Conservation (phyloP, 2,113 vertebrate species). For the Telmatochromis brachygnathus region DNA sequence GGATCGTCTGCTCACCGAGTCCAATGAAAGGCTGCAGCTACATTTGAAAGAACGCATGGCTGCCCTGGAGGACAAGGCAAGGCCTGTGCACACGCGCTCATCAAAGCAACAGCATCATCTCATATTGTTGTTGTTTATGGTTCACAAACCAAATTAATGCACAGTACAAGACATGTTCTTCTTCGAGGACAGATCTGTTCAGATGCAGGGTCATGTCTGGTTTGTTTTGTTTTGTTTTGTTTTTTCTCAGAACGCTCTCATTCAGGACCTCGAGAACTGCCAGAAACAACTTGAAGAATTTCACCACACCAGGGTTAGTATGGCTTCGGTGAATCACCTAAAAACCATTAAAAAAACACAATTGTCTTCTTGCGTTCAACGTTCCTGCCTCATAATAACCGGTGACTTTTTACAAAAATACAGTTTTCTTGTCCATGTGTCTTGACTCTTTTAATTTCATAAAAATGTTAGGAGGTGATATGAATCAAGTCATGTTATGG, state of each 20-base stretch:
- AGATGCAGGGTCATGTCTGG: not conserved
- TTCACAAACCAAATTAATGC: not conserved
- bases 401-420: not conserved
- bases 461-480: not conserved
- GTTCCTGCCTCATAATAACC: not conserved
- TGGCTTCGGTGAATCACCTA: not conserved
- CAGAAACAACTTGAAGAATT: conserved; percentile 92
- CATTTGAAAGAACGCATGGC: conserved; percentile 96
- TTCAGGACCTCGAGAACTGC: conserved; percentile 90
- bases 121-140: not conserved
- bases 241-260: conserved; percentile 80
- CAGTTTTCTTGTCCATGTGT: not conserved
- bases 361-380: not conserved
- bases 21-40: conserved; percentile 91
- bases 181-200: not conserved
- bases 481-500: not conserved
- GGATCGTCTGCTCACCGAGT: conserved; percentile 91
- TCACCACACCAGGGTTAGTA: conserved; percentile 84
- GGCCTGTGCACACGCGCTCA: not conserved
- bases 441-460: not conserved
- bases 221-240: not conserved
- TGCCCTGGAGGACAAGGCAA: conserved; percentile 87
- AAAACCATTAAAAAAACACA: not conserved
- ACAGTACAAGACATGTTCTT: not conserved
- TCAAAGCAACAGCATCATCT: not conserved